phyloP scores from a whole-genome alignment of 2,113 vertebrate genomes.

The Lates calcarifer region DNA sequence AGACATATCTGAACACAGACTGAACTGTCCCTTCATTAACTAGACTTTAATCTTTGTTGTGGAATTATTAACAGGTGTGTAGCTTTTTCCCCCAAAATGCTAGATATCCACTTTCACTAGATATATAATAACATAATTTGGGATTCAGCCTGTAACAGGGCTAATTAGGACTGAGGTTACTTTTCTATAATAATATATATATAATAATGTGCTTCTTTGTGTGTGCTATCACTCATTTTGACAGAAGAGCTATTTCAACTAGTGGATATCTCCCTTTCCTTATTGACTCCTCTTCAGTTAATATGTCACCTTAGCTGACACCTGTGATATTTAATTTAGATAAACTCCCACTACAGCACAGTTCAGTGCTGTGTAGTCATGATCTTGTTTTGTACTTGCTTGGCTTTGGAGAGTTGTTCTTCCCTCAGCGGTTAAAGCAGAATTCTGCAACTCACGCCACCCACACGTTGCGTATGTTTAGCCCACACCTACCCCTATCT shows the following conservation, averaged over 20 bases:
- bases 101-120: background rate
- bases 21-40: background rate
- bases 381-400: constrained; percentile 37
- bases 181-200: background rate
- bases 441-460: constrained; percentile 64
- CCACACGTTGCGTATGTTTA: constrained; percentile 61
- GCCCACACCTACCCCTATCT: constrained; percentile 60
- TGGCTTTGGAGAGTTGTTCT: constrained; percentile 33
- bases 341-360: constrained; percentile 12
- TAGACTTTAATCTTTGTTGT: background rate
- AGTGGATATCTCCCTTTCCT: background rate
- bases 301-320: constrained; percentile 32
- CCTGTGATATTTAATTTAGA: constrained; percentile 40
- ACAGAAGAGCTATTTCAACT: background rate
- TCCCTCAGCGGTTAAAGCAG: constrained; percentile 51
- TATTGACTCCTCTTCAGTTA: constrained; percentile 31
- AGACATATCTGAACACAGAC: background rate
- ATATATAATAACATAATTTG: background rate
- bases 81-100: background rate
- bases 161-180: background rate
- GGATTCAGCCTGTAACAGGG: background rate
- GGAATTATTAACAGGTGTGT: background rate
- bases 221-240: constrained; percentile 12
- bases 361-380: background rate
- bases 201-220: background rate